Evolutionary conservation across 2,113 vertebrate species (phyloP).

Genomic region (Amia ocellicauda): DNA sequence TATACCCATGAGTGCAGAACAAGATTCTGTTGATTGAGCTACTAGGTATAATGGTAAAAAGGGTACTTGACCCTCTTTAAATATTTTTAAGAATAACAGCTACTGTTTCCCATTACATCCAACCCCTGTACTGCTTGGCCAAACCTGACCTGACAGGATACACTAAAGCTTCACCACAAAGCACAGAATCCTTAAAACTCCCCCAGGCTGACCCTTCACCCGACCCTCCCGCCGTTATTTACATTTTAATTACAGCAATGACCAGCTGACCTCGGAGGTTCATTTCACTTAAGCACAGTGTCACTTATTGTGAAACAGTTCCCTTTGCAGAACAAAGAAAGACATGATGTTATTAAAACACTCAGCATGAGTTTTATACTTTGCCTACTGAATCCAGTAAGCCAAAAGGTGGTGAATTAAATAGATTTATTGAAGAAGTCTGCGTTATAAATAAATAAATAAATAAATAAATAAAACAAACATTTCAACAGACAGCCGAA

Average conservation of each 20-base stretch:
- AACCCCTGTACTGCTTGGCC: too few species aligned
- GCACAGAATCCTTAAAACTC: too few species aligned
- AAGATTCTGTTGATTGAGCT: constrained; percentile 29
- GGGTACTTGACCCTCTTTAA: constrained; percentile 45
- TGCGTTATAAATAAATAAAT: too few species aligned
- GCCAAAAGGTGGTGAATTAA: too few species aligned
- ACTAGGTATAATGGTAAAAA: constrained; percentile 6
- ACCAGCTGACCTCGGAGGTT: constrained; percentile 27
- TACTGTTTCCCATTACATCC: constrained; percentile 27
- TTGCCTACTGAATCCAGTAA: background rate
- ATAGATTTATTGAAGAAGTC: too few species aligned
- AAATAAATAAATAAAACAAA: too few species aligned
- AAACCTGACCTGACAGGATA: too few species aligned
- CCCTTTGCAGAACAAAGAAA: background rate
- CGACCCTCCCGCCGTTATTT: constrained; percentile 16
- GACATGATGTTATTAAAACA: background rate
- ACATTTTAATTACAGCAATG: constrained; percentile 47
- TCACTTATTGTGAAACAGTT: constrained; percentile 2
- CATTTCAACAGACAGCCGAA: too few species aligned
- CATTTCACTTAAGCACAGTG: constrained; percentile 38
- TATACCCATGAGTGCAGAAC: constrained; percentile 13
- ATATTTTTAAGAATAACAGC: constrained; percentile 44
- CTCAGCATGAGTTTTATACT: too few species aligned
- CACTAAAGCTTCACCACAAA: too few species aligned
- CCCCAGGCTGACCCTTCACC: constrained; percentile 15